A percentile compares a stretch with the other conserved stretches of the same genome.
These are phyloP conservation scores for Liopterus haemorrhoidalis DNA, from an alignment of 2,888 invertebrate species.

Conservation along the genomic window DNA sequence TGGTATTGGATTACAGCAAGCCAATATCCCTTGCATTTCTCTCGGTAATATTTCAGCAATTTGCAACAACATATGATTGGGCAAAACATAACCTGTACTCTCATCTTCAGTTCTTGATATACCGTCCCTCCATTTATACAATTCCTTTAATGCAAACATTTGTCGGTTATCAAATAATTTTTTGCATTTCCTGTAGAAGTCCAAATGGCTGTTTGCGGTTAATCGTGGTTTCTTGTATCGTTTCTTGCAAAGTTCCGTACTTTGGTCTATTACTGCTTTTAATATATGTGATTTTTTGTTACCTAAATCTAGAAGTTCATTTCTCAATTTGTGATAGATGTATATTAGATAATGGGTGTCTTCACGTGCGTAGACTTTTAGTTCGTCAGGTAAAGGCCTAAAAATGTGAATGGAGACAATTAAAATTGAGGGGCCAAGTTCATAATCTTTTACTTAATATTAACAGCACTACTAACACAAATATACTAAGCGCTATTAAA, in stretches of 20 bases:
- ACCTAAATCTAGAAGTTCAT: slow-evolving; percentile 63
- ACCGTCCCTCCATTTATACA: slow-evolving; percentile 84
- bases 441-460: too few relatives aligned
- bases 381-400: slow-evolving; percentile 75
- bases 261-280: slow-evolving; percentile 63
- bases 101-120: slow-evolving; percentile 85
- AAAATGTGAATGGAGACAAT: too few relatives aligned
- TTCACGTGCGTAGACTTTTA: slow-evolving; percentile 79
- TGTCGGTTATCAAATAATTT: slow-evolving; percentile 81
- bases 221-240: slow-evolving; percentile 73
- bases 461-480: too few relatives aligned
- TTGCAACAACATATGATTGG: slow-evolving; percentile 91
- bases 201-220: slow-evolving; percentile 63
- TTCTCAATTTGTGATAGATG: slow-evolving; percentile 74
- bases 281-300: slow-evolving; percentile 49
- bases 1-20: slow-evolving; percentile 91
- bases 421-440: too few relatives aligned
- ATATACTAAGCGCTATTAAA: too few relatives aligned
- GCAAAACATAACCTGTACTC: slow-evolving; percentile 83
- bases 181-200: slow-evolving; percentile 71
- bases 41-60: slow-evolving; percentile 82
- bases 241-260: slow-evolving; percentile 66
- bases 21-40: slow-evolving; percentile 87
- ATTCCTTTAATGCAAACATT: slow-evolving; percentile 69
- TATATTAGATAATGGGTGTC: slow-evolving; percentile 94